Base-by-base conservation (phyloP, 2,113 vertebrate species). In the Danionella cerebrum region DNA sequence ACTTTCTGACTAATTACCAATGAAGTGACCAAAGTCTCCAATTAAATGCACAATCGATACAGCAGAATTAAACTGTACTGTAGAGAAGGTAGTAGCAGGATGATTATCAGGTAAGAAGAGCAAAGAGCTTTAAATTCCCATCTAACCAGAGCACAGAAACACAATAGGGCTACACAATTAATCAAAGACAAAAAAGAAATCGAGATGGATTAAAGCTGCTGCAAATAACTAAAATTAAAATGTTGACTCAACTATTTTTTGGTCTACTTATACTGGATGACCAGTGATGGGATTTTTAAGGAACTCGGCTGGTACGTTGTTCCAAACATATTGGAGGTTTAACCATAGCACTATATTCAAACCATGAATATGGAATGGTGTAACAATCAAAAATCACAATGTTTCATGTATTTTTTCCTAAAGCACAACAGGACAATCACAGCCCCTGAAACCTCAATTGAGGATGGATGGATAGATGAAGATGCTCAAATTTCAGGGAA, bases 1-100 rank as follows among this genome's bases (percentile, higher is more conserved):
- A 14, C 18, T 14, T 39, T 31, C 50, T 44, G 21, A 35, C 57
- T 69, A 52, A 62, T 69, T 60, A 62, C 24, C 29, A 33, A 59
- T 52, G 55, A 52, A 33, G 12, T 29, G 31, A 16, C 36, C 24
- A 48, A n/a, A 36, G 41, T 2, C 45, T 50, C 25, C 25, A 60
- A 31, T 60, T 14, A 52, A 52, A 42, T 4, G 3, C 33, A 41
- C 47, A 33, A 63, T 63, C 67, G 39, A 70, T 70, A 13, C 38
- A 52, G 44, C n/a, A 22, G 47, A 41, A 41, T 19, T 6, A n/a
- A 31, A 41, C 59, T 41, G 6, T 25, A 62, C 25, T 10, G 67
- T 42, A 51, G 8, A 50, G 39, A 60, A 31, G 31, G n/a, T 21
- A 47, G 44, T 22, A 31, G 29, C 12, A 22, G 22, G 33, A 38